Conservation (phyloP, 2,797 vertebrate species). For the Choloepus didactylus region DNA sequence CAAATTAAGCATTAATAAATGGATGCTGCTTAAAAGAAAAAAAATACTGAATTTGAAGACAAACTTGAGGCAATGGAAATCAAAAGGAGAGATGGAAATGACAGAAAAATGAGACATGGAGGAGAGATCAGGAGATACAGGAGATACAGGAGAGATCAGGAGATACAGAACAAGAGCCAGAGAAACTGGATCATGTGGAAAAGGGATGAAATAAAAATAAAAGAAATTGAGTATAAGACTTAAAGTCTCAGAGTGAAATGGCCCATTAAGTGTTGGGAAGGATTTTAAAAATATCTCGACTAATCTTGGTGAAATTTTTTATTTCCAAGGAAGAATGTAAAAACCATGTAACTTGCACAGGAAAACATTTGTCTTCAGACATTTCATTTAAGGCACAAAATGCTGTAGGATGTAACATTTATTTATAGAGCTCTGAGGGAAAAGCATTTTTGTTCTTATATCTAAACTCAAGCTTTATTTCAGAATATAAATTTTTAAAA, state of each 20-base stretch:
- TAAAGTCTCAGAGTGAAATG: background rate
- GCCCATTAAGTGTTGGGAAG: background rate
- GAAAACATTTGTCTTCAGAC: background rate
- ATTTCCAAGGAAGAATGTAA: background rate
- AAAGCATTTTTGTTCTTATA: too few species aligned
- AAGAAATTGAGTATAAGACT: background rate
- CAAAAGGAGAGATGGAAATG: conserved; percentile 16
- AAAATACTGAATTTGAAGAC: conserved; percentile 44
- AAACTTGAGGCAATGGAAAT: background rate
- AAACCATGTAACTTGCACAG: background rate
- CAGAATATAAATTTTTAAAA: too few species aligned
- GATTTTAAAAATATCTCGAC: background rate
- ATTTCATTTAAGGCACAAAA: background rate
- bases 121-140: background rate
- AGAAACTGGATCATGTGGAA: background rate
- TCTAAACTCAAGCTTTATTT: too few species aligned
- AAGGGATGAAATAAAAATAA: background rate
- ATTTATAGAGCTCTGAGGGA: conserved; percentile 15
- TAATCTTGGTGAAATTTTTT: conserved; percentile 21
- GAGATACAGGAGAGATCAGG: background rate
- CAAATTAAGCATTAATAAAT: conserved; percentile 43
- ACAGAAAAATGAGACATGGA: background rate
- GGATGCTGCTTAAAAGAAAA: background rate
- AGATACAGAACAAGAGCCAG: background rate
- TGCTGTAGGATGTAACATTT: background rate